A percentile compares a stretch with the other conserved stretches of the same genome.
Evolutionary conservation across 2,888 invertebrate species (phyloP).

Genomic region (Andrena marginata): DNA sequence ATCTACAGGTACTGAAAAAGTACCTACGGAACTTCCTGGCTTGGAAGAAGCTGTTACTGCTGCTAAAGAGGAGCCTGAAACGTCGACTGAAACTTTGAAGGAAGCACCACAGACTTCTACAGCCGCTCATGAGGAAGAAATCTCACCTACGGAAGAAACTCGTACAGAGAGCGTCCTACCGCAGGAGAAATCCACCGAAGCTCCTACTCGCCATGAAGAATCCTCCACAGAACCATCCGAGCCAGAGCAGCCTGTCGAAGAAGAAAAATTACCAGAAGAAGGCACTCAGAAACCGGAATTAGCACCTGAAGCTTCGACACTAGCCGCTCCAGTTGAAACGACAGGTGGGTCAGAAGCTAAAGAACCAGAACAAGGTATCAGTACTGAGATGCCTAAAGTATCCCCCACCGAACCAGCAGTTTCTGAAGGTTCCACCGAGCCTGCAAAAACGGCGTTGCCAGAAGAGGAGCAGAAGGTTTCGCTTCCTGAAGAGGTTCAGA

Average conservation of each 20-base stretch:
- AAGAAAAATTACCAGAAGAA: constrained; percentile 47
- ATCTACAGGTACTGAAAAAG: constrained; percentile 24
- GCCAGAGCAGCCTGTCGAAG: constrained; percentile 38
- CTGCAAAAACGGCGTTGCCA: constrained; percentile 51
- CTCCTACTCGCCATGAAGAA: constrained; percentile 32
- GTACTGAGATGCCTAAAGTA: constrained; percentile 48
- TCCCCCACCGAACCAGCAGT: constrained; percentile 45
- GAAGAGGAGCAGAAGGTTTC: constrained; percentile 46
- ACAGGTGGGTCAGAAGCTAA: constrained; percentile 36
- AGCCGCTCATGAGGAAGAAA: not conserved
- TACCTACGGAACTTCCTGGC: constrained; percentile 42
- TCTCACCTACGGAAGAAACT: constrained; percentile 8
- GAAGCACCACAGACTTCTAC: constrained; percentile 27
- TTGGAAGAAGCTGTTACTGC: constrained; percentile 42
- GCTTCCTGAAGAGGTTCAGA: constrained; percentile 16
- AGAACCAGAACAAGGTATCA: constrained; percentile 7
- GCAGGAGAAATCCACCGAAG: constrained; percentile 52
- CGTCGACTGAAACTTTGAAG: constrained; percentile 39
- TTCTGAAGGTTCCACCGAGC: constrained; percentile 18
- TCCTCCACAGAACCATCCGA: constrained; percentile 42
- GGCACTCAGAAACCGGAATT: constrained; percentile 44
- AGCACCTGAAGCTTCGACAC: constrained; percentile 41
- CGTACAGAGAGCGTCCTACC: constrained; percentile 30
- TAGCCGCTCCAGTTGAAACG: constrained; percentile 45
- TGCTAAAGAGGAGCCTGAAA: constrained; percentile 48